Percentiles rank a stretch among this genome's conserved stretches.
phyloP scores from a whole-genome alignment of 2,113 vertebrate genomes.

The Psittacara wagleri region DNA sequence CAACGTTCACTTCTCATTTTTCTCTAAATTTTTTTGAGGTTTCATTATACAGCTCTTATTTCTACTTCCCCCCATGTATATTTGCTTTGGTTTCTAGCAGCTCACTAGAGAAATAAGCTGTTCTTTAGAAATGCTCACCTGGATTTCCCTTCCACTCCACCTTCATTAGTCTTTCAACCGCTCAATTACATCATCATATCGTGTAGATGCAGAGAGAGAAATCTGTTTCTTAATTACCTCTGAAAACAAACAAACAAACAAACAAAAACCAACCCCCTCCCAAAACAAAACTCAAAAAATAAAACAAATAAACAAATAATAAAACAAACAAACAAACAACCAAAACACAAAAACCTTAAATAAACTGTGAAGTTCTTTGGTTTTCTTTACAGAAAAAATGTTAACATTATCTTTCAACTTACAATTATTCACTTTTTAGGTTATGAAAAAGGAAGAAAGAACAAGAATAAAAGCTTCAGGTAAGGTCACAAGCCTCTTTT shows the following conservation, averaged over 20 bases:
- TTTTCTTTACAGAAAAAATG: neutral
- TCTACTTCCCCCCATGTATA: neutral
- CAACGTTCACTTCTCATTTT: neutral
- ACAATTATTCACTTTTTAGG: neutral
- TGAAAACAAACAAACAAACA: neutral
- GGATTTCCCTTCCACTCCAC: neutral
- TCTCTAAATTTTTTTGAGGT: neutral
- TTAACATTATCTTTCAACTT: neutral
- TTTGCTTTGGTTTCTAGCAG: neutral
- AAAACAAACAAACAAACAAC: fast-evolving
- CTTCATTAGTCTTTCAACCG: neutral
- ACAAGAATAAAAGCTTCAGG: neutral
- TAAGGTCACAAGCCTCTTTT: neutral
- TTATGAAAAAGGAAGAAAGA: neutral
- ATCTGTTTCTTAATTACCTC: neutral
- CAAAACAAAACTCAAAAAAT: neutral
- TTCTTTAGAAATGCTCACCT: neutral
- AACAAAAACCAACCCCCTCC: neutral
- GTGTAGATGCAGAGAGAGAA: neutral
- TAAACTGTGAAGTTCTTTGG: neutral
- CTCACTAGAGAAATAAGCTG: neutral
- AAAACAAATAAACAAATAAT: neutral
- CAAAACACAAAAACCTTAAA: neutral
- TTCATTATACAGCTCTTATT: neutral
- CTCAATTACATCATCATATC: neutral